Evolutionary conservation across 2,888 invertebrate genomes (phyloP), one percentile per base, ranked within the genome.

Genomic region (Clistopyga incitator): DNA sequence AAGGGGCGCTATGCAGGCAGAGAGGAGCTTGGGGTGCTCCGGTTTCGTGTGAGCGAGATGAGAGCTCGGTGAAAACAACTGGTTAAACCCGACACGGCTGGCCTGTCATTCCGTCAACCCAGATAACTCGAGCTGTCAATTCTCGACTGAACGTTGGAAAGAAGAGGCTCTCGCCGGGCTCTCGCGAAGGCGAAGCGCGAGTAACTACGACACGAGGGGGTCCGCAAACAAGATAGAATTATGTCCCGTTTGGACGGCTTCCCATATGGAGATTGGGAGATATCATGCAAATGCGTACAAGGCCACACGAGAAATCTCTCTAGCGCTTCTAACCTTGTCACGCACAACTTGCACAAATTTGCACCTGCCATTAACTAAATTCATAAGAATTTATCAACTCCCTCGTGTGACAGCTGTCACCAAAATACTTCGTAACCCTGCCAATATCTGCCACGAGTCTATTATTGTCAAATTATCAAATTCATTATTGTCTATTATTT

Each of bases 181-280:
- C n/a, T n/a, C 10, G 13, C n/a, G n/a, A n/a, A 10, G 23, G 23
- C 42, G 59, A 45, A 15, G 56, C 50, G 59, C 38, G 23, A 64
- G 42, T 20, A 59, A 23, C 45, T n/a, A 52, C 47, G 74, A 56
- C 67, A 29, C 67, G 45, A 71, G 75, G 56, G 70, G 52, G 29
- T 54, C 76, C 23, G 71, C 82, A 84, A 84, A 82, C 79, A 80
- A 56, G 82, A 75, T 84, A 84, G 79, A 84, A 82, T 84, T 82
- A 84, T 80, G 77, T 84, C 71, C 76, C 82, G 50, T 82, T 84
- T 84, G 82, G 82, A 74, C 64, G 83, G 84, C 84, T 85, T 85
- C 83, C 68, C 80, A 45, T 74, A 83, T 80, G 76, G 61, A 82
- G 77, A 84, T 85, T 77, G 54, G 61, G 11, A 83, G 74, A 78